Evolutionary conservation across 2,797 vertebrate species (phyloP), one percentile per base, ranked within the genome.

Genomic region (Euthynnus affinis): DNA sequence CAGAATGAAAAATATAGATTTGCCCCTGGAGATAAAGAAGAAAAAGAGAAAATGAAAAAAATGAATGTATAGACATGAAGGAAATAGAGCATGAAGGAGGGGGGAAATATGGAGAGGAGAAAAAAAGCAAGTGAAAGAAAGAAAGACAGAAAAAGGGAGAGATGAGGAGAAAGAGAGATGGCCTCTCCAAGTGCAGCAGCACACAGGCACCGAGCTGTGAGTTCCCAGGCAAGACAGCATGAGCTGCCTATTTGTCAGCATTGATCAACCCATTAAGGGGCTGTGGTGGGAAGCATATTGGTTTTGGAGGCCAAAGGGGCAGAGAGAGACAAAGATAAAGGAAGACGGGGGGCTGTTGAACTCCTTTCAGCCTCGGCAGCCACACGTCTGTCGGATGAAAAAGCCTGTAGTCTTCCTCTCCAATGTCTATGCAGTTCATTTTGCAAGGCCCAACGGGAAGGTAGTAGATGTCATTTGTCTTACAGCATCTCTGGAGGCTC

Each of bases 171-270:
- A 87, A 91, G 88, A 87, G 89, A 89, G 87, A 89, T 92, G 89
- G 90, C 67, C 84, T 88, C 81, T 88, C 58, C 88, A 84, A 88
- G 89, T 89, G 74, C 84, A 88, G 84, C 80, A 80, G 84, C 88
- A 82, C 91, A 90, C 81, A 83, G 84, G 85, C 87, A 87, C 88
- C 91, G 81, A 87, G 89, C 89, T 85, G 86, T 71, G 88, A 93
- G 93, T 94, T 94, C 89, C 91, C 88, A 76, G 86, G 93, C 91
- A 94, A 89, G 92, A 92, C 91, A 92, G 91, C 88, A 89, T 91
- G 91, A 94, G 93, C 92, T 94, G 92, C 93, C 94, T 93, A 95
- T 95, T 95, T 94, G 94, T 96, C 94, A 95, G 91, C 94, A 95
- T 95, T 96, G 95, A 96, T 96, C 94, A 95, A 92, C 91, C 92